phyloP scores from a whole-genome alignment of 2,113 vertebrate species.

The Prietella phreatophila region DNA sequence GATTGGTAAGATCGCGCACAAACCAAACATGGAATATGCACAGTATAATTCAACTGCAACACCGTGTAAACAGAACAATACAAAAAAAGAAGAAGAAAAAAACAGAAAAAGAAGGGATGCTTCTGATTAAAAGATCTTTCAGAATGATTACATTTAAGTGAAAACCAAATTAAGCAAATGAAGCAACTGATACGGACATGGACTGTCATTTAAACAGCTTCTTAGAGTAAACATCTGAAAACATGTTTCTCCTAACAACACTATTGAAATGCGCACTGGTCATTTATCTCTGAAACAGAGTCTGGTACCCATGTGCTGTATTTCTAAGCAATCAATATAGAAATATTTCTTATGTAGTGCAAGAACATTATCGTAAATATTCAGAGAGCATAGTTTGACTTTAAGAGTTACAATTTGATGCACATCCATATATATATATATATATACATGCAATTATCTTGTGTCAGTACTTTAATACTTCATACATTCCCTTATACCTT shows the following conservation, averaged over 20 bases:
- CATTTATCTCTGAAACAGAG: not conserved
- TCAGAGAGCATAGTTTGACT: not conserved
- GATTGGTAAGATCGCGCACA: constrained; percentile 16
- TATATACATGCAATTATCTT: not conserved
- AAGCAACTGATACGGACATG: not conserved
- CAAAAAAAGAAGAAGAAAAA: not conserved
- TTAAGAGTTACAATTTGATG: not conserved
- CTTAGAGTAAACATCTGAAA: not conserved
- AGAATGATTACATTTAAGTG: not conserved
- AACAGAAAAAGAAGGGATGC: not conserved
- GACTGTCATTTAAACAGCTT: not conserved
- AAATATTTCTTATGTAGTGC: not conserved
- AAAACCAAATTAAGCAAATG: not conserved
- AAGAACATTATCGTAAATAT: not conserved
- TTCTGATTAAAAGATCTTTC: not conserved
- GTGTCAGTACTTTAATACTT: not conserved
- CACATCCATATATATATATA: not conserved
- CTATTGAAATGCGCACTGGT: not conserved
- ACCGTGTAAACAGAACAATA: not conserved
- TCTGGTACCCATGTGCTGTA: not conserved
- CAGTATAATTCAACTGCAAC: not conserved
- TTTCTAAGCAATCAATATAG: not conserved
- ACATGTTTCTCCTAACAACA: not conserved
- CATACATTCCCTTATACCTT: not conserved
- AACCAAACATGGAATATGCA: not conserved